These are phyloP conservation scores for Andrena haemorrhoa DNA, from an alignment of 2,888 invertebrate species.

Conservation along the genomic window DNA sequence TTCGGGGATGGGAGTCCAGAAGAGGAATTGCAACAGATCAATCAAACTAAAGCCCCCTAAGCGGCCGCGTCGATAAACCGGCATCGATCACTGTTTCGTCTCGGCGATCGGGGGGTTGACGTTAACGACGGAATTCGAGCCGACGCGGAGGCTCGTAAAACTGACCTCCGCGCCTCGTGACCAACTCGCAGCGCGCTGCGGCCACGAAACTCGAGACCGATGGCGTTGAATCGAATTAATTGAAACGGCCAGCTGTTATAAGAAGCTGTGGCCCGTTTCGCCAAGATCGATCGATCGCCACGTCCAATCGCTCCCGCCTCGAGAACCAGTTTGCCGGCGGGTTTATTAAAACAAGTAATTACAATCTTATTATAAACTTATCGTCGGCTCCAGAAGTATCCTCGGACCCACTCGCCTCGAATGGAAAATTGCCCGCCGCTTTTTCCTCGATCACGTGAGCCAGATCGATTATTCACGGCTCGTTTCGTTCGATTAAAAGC, in stretches of 20 bases:
- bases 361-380: slow-evolving; percentile 62
- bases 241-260: slow-evolving; percentile 66
- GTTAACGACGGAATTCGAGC: slow-evolving; percentile 46
- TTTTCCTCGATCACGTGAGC: slow-evolving; percentile 39
- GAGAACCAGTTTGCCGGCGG: slow-evolving; percentile 56
- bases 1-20: background rate
- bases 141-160: slow-evolving; percentile 32
- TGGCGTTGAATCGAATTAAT: slow-evolving; percentile 68
- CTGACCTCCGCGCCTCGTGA: slow-evolving; percentile 13
- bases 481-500: slow-evolving; percentile 51
- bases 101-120: slow-evolving; percentile 46
- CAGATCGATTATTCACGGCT: slow-evolving; percentile 50
- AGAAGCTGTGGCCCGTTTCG: slow-evolving; percentile 49
- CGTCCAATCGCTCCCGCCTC: slow-evolving; percentile 22
- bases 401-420: background rate
- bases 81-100: slow-evolving; percentile 60
- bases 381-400: slow-evolving; percentile 18
- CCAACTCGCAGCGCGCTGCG: background rate
- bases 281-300: slow-evolving; percentile 60
- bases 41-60: background rate
- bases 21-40: background rate
- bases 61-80: slow-evolving; percentile 20
- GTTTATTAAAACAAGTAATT: slow-evolving; percentile 66
- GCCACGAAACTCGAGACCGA: slow-evolving; percentile 43
- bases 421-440: slow-evolving; percentile 41